These are phyloP conservation scores for Saccostrea cuccullata DNA, from an alignment of 1,140 invertebrate genomes.

Conservation along the genomic window DNA sequence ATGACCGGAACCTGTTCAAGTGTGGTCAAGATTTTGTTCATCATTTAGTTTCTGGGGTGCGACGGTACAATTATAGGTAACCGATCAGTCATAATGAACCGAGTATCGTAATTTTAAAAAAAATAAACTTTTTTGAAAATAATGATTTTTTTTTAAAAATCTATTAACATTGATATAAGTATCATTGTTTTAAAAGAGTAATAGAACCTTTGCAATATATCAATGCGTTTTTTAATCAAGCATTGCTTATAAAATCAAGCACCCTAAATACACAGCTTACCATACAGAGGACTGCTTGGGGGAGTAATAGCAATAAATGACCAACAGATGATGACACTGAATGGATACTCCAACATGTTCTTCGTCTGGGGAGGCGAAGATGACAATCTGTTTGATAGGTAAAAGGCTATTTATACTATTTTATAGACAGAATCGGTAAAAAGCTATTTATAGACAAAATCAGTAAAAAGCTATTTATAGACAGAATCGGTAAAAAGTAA, in stretches of 20 bases:
- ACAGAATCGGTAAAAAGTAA: no score
- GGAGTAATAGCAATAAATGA: slow-evolving; percentile 82
- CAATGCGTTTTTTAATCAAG: background rate
- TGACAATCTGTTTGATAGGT: slow-evolving; percentile 64
- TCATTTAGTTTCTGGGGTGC: background rate
- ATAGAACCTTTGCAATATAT: background rate
- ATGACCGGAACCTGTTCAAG: slow-evolving; percentile 92
- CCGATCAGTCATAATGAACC: background rate
- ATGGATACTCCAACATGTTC: slow-evolving; percentile 94
- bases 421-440: background rate
- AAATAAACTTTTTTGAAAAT: no score
- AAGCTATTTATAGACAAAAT: background rate
- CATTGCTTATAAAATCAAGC: background rate
- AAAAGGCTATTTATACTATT: background rate
- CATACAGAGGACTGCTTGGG: slow-evolving; percentile 91
- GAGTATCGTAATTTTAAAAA: no score
- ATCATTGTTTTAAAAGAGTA: no score
- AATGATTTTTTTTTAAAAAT: no score
- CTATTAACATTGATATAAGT: no score
- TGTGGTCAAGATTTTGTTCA: slow-evolving; percentile 80
- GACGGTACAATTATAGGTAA: slow-evolving; percentile 42
- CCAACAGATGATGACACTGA: slow-evolving; percentile 85
- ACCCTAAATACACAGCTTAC: slow-evolving; percentile 72
- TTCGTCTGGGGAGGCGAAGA: slow-evolving; percentile 85
- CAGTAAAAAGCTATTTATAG: background rate